phyloP scores from a whole-genome alignment of 2,797 vertebrate genomes.

The Gadopsis bispinosus region DNA sequence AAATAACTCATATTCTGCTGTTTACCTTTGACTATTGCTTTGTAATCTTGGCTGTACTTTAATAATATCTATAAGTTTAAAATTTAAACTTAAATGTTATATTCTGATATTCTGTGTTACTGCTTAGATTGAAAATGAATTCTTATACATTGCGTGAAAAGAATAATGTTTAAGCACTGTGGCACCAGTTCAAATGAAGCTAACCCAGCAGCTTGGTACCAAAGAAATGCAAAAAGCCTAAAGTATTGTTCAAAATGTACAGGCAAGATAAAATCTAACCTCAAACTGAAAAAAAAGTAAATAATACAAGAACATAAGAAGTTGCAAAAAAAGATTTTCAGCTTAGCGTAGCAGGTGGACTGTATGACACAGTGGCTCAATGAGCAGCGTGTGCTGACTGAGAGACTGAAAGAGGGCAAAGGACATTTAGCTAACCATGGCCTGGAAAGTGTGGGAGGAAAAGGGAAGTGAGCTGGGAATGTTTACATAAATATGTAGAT shows the following conservation, averaged over 20 bases:
- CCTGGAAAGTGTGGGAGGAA: neutral
- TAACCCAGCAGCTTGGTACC: neutral
- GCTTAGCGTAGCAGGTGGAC: neutral
- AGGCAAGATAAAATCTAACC: neutral
- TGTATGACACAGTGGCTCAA: neutral
- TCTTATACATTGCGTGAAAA: neutral
- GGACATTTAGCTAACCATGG: neutral
- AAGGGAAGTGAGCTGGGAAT: neutral
- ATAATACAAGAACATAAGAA: neutral
- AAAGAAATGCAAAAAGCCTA: neutral
- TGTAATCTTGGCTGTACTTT: neutral
- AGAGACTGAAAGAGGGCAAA: neutral
- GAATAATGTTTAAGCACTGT: neutral
- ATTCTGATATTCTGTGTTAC: neutral
- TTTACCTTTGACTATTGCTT: constrained; percentile 6
- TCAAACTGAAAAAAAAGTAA: neutral
- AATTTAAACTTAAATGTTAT: neutral
- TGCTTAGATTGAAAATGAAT: neutral
- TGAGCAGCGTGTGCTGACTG: neutral
- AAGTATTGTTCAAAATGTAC: constrained; percentile 1
- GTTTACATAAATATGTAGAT: neutral
- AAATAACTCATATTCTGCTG: constrained; percentile 6
- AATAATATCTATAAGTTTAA: neutral
- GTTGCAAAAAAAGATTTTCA: neutral
- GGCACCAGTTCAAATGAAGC: neutral